Evolutionary conservation across 2,797 vertebrate genomes (phyloP).

Genomic region (Danio jaintianensis): DNA sequence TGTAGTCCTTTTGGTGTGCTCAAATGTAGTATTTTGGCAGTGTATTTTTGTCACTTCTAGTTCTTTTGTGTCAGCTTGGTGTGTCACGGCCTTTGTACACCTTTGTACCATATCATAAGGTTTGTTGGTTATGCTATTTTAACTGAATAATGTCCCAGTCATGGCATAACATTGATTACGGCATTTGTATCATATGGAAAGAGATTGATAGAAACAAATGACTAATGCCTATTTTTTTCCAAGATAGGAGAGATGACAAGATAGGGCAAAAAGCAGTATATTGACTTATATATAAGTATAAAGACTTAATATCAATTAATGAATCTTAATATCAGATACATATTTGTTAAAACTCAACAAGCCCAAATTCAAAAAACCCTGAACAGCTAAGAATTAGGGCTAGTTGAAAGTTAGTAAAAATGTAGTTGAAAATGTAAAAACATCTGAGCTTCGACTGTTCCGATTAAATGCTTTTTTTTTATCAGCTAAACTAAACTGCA

Average conservation of each 20-base stretch:
- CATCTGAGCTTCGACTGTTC: not conserved
- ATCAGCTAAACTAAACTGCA: slow-evolving; percentile 10
- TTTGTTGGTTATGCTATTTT: not conserved
- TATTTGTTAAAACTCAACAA: not conserved
- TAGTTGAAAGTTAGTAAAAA: too few species aligned
- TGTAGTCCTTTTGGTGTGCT: too few species aligned
- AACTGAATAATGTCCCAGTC: not conserved
- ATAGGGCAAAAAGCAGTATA: not conserved
- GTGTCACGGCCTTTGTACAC: too few species aligned
- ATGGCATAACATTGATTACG: not conserved
- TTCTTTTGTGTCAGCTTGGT: too few species aligned
- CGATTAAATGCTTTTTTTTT: not conserved
- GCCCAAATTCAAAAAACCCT: not conserved
- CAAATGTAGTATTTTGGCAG: too few species aligned
- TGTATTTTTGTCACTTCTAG: too few species aligned
- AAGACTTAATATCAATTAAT: too few species aligned
- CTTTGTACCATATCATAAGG: not conserved
- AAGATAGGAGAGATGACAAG: not conserved
- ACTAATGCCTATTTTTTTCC: too few species aligned
- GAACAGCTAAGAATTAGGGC: not conserved
- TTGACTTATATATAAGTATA: too few species aligned
- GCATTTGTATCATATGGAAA: too few species aligned
- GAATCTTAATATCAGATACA: not conserved
- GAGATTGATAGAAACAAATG: too few species aligned
- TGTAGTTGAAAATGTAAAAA: not conserved